Conservation (phyloP, 2,888 invertebrate genomes). For the Aquatica leii region DNA sequence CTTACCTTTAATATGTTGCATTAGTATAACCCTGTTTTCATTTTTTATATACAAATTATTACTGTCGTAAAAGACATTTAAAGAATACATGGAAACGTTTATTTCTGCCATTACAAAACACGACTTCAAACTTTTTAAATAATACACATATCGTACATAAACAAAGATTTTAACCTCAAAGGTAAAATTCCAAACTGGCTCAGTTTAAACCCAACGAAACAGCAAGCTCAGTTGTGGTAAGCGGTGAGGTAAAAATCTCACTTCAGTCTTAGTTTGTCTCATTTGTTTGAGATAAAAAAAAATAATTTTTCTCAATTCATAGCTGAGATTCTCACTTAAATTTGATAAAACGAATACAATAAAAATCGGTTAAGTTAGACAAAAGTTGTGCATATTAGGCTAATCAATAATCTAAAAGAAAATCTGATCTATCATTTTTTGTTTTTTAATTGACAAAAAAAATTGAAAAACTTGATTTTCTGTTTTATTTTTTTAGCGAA, state of each 20-base stretch:
- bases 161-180: neutral
- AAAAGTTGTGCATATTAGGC: neutral
- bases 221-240: neutral
- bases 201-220: no score
- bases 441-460: neutral
- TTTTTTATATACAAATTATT: constrained; percentile 5
- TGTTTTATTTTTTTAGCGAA: no score
- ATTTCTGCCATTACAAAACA: constrained; percentile 6
- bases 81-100: neutral
- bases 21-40: neutral
- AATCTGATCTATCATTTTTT: neutral
- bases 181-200: no score
- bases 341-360: constrained; percentile 6
- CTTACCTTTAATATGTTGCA: constrained; percentile 2
- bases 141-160: constrained; percentile 1
- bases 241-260: neutral
- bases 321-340: constrained; percentile 1
- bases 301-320: no score
- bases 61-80: neutral
- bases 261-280: no score
- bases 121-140: neutral
- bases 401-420: neutral
- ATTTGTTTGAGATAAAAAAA: no score
- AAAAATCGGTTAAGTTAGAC: neutral
- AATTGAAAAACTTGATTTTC: constrained; percentile 5